These are phyloP conservation scores for Solenopsis invicta DNA, from an alignment of 1,140 invertebrate species.

Conservation along the genomic window DNA sequence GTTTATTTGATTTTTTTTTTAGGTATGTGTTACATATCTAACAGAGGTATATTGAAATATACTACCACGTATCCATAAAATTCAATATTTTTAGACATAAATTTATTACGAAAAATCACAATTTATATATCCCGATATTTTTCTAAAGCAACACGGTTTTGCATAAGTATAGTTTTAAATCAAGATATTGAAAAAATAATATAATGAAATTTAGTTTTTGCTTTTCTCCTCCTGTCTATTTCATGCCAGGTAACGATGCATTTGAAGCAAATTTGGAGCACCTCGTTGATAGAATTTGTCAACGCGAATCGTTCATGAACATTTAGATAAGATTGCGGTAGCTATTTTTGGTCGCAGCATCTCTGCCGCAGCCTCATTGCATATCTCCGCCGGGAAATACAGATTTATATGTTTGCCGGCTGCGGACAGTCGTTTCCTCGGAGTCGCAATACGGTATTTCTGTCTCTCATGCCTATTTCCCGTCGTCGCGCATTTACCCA, in stretches of 20 bases:
- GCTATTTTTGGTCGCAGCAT: constrained; percentile 63
- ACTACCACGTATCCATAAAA: not conserved
- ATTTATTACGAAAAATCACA: not conserved
- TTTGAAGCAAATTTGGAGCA: not conserved
- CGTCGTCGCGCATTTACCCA: not conserved
- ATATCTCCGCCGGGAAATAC: constrained; percentile 67
- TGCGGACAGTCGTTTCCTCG: constrained; percentile 68
- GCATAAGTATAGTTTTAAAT: not conserved
- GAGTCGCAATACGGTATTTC: constrained; percentile 66
- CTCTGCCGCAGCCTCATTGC: constrained; percentile 33
- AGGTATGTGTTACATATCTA: not conserved
- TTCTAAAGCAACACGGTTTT: not conserved
- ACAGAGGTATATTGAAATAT: not conserved
- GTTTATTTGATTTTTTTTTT: not conserved
- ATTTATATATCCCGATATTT: not conserved
- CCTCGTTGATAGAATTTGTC: constrained; percentile 12
- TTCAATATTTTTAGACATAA: not conserved
- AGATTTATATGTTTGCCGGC: constrained; percentile 77
- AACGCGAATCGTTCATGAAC: constrained; percentile 8
- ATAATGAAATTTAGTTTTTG: not conserved
- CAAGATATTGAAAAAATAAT: not conserved
- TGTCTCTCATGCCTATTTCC: constrained; percentile 44
- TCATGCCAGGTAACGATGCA: not conserved
- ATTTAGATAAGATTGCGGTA: constrained; percentile 73
- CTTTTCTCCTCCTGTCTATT: not conserved